Evolutionary conservation across 1,140 invertebrate genomes (phyloP).

Genomic region (Drosophila equinoxialis): DNA sequence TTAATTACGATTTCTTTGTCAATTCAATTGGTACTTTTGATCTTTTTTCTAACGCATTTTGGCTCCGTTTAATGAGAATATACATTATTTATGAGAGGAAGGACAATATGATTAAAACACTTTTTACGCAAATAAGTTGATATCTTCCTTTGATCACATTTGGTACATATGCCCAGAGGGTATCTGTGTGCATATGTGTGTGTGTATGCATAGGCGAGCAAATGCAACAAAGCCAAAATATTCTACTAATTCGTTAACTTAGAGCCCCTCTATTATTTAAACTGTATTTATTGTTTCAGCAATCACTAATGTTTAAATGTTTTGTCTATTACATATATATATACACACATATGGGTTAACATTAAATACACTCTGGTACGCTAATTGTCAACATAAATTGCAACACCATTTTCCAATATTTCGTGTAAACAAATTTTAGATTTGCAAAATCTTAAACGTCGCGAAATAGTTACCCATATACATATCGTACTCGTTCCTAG

Average conservation of each 20-base stretch:
- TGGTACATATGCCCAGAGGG: too few species aligned
- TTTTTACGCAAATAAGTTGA: slow-evolving; percentile 30
- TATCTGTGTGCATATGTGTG: too few species aligned
- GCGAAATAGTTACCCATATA: slow-evolving; percentile 43
- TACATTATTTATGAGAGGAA: slow-evolving; percentile 1
- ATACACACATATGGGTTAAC: slow-evolving; percentile 23
- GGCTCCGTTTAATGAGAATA: slow-evolving; percentile 25
- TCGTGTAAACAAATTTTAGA: not conserved
- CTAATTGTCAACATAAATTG: not conserved
- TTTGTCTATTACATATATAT: slow-evolving; percentile 32
- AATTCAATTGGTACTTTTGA: slow-evolving; percentile 25
- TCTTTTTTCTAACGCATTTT: slow-evolving; percentile 39
- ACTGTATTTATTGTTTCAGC: not conserved
- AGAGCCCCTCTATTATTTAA: slow-evolving; percentile 9
- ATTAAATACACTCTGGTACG: not conserved
- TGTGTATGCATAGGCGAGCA: slow-evolving; percentile 34
- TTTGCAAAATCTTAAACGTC: not conserved
- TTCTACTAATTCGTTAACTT: slow-evolving; percentile 40
- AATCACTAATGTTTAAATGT: not conserved
- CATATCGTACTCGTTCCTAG: slow-evolving; percentile 76
- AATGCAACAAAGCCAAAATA: slow-evolving; percentile 54
- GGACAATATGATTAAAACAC: slow-evolving; percentile 9
- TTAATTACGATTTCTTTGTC: slow-evolving; percentile 21
- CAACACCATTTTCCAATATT: not conserved
- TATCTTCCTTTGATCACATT: slow-evolving; percentile 15